These are phyloP conservation scores for Montipora efflorescens DNA, from an alignment of 64 coral and sea anemone species.

Conservation along the genomic window DNA sequence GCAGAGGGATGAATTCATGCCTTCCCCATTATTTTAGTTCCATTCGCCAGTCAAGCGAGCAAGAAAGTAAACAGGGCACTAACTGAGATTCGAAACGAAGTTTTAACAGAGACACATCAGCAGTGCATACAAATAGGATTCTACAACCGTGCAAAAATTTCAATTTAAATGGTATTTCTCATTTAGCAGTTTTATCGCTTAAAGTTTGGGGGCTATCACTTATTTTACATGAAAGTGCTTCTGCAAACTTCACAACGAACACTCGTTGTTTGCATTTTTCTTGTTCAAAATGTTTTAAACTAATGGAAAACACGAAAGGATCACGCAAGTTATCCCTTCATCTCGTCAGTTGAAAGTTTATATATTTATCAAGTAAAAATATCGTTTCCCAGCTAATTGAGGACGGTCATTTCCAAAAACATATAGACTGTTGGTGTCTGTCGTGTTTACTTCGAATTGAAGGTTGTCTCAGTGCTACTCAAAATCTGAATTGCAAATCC, in stretches of 20 bases:
- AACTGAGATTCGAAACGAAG: no score
- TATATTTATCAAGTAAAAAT: neutral
- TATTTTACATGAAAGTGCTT: neutral
- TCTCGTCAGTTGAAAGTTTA: neutral
- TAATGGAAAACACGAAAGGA: neutral
- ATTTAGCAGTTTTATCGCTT: no score
- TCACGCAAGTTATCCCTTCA: neutral
- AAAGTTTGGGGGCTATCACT: no score
- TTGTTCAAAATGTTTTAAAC: neutral
- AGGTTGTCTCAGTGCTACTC: neutral
- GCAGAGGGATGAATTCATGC: neutral
- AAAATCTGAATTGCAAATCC: slow-evolving; percentile 53
- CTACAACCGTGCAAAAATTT: neutral
- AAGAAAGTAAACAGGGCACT: no score
- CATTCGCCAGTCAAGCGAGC: no score
- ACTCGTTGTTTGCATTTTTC: neutral
- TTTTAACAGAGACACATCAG: no score
- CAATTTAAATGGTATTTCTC: neutral
- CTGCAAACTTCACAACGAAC: neutral
- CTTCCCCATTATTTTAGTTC: neutral
- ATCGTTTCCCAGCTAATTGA: neutral
- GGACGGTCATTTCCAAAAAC: neutral
- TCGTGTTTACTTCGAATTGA: neutral
- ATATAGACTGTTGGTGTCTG: neutral
- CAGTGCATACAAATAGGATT: no score